These are phyloP conservation scores for Pseudopleuronectes americanus DNA, from an alignment of 2,797 vertebrate species.

Conservation along the genomic window DNA sequence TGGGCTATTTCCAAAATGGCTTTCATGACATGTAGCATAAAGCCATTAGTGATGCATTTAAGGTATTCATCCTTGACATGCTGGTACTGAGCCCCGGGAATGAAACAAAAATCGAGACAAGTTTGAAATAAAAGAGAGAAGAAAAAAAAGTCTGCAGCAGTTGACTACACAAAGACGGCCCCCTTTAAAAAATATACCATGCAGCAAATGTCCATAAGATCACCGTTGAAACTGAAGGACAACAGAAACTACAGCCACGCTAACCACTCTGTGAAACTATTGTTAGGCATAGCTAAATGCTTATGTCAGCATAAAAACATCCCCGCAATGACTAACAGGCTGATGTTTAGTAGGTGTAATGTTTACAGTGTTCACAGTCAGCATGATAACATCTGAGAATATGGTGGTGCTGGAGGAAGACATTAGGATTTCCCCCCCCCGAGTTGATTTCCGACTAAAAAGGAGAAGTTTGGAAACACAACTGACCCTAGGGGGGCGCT, in stretches of 20 bases:
- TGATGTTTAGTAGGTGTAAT: not conserved
- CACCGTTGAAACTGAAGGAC: not conserved
- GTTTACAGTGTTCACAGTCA: not conserved
- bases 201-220: conserved; percentile 3
- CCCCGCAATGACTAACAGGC: not conserved
- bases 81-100: conserved; percentile 12
- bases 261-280: not conserved
- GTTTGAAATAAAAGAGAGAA: conserved; percentile 9
- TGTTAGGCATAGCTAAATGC: not conserved
- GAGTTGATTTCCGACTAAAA: too few species aligned
- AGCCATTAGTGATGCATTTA: conserved; percentile 59
- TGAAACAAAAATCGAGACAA: conserved; percentile 36
- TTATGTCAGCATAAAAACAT: not conserved
- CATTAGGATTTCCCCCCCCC: not conserved
- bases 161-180: conserved; percentile 1
- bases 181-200: not conserved
- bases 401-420: not conserved
- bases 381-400: not conserved
- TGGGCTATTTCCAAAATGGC: conserved; percentile 59
- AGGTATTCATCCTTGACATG: conserved; percentile 54
- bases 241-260: not conserved
- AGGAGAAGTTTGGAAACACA: too few species aligned
- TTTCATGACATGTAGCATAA: conserved; percentile 54
- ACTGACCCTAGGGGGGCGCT: too few species aligned
- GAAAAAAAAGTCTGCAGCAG: not conserved